Percentiles rank a stretch among this genome's conserved stretches.
These are phyloP conservation scores for Pelodiscus sinensis DNA, from an alignment of 2,113 vertebrate species.

Conservation along the genomic window DNA sequence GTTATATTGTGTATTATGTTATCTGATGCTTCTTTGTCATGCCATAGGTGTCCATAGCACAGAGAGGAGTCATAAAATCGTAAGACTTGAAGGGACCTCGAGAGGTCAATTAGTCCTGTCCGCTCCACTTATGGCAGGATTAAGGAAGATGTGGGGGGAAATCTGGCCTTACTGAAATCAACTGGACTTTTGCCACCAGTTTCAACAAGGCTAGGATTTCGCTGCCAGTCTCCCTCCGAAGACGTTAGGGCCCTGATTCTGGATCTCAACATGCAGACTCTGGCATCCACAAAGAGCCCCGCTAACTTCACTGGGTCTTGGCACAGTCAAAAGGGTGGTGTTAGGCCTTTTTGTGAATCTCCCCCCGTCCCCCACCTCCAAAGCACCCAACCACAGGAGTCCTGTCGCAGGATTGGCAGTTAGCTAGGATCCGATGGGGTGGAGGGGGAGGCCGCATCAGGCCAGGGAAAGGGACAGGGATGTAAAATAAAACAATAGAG, in stretches of 20 bases:
- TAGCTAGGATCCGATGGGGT: rapidly evolving
- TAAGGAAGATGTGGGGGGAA: too few relatives aligned
- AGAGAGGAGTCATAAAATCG: not conserved
- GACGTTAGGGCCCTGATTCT: not conserved
- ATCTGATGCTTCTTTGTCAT: too few relatives aligned
- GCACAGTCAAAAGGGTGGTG: not conserved
- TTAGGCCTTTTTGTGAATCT: not conserved
- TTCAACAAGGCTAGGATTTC: not conserved
- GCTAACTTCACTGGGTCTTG: not conserved
- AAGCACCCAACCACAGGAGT: not conserved
- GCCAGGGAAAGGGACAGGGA: not conserved
- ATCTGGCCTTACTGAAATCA: not conserved
- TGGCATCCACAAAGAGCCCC: rapidly evolving
- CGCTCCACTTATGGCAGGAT: too few relatives aligned
- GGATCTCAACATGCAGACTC: not conserved
- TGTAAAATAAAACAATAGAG: not conserved
- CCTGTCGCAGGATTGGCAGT: rapidly evolving
- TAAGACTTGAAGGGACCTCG: too few relatives aligned
- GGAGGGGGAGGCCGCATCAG: rapidly evolving
- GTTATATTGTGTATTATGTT: not conserved
- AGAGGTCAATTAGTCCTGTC: too few relatives aligned
- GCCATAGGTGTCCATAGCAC: not conserved
- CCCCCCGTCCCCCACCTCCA: not conserved
- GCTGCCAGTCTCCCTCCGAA: not conserved
- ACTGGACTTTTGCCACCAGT: not conserved